Percentiles rank a stretch among this genome's conserved stretches.
Conservation (phyloP, 2,888 invertebrate genomes). For the Drosophila meridionalis region DNA sequence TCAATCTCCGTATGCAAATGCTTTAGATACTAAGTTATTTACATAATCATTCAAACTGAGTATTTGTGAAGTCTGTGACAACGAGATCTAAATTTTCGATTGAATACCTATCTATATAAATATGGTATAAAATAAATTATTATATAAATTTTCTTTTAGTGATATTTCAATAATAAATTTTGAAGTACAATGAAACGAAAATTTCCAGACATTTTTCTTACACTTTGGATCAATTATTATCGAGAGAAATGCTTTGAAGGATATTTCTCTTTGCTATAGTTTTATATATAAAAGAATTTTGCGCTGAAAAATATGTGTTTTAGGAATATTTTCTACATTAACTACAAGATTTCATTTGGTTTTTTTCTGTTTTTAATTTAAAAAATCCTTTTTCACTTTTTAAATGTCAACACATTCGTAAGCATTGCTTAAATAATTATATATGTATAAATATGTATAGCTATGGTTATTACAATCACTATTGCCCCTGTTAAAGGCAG, state of each 20-base stretch:
- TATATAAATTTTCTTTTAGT: no score
- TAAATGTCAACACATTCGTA: constrained; percentile 17
- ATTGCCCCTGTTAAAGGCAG: constrained; percentile 20
- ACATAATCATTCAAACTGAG: neutral
- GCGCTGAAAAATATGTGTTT: no score
- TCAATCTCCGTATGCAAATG: neutral
- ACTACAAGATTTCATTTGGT: neutral
- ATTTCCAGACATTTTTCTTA: no score
- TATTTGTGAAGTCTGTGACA: neutral
- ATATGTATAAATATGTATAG: constrained; percentile 24
- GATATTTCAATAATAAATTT: neutral
- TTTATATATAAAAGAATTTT: no score
- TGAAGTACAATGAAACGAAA: neutral
- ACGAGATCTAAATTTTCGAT: neutral
- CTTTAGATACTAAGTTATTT: neutral
- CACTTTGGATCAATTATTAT: no score
- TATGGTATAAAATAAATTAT: neutral
- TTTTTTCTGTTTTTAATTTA: no score
- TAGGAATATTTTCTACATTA: neutral
- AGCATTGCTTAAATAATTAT: constrained; percentile 7
- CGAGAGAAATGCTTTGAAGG: no score
- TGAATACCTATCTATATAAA: neutral
- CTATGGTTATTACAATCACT: constrained; percentile 26
- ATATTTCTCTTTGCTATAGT: no score
- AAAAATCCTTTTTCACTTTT: neutral